phyloP scores from a whole-genome alignment of 2,113 vertebrate species.

The Sebastes schlegelii region DNA sequence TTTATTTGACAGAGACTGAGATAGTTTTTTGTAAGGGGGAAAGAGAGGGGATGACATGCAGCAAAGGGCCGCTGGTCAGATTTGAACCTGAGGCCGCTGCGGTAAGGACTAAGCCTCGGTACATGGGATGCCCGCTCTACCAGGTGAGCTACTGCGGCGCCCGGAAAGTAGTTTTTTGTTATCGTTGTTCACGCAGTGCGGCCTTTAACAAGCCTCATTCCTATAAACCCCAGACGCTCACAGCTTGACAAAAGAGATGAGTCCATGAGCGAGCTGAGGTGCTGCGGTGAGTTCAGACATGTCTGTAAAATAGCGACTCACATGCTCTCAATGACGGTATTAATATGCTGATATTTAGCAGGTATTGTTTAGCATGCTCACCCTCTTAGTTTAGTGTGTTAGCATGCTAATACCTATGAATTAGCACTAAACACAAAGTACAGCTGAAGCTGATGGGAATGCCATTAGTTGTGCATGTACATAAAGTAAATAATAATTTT shows the following conservation, averaged over 20 bases:
- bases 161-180: too few species aligned
- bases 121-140: too few species aligned
- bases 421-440: too few species aligned
- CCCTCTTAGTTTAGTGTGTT: neutral
- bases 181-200: neutral
- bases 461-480: neutral
- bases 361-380: neutral
- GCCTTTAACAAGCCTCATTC: neutral
- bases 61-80: too few species aligned
- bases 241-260: neutral
- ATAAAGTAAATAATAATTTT: neutral
- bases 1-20: too few species aligned
- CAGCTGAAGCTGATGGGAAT: neutral
- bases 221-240: neutral
- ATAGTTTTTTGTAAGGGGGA: too few species aligned
- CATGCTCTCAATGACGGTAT: neutral
- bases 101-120: too few species aligned
- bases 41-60: too few species aligned
- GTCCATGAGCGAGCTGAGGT: neutral
- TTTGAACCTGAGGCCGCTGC: too few species aligned
- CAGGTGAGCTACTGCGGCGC: too few species aligned
- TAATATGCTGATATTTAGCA: too few species aligned
- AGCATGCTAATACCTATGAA: too few species aligned
- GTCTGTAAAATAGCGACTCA: neutral
- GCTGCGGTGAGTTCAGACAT: neutral